phyloP scores from a whole-genome alignment of 2,888 invertebrate species.

The Eupithecia pulchellata region DNA sequence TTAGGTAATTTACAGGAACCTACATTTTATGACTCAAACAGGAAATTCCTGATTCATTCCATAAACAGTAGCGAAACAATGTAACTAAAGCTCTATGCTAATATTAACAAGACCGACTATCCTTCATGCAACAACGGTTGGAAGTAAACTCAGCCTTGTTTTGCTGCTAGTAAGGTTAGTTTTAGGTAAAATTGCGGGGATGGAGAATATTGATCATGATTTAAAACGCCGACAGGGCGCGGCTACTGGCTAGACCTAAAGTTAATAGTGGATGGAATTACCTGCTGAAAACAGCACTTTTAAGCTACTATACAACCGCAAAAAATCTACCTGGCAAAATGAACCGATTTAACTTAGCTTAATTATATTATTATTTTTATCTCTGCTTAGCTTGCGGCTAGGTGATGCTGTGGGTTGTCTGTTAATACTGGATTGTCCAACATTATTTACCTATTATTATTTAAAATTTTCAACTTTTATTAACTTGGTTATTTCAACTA shows the following conservation, averaged over 20 bases:
- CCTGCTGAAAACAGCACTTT: neutral
- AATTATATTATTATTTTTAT: no score
- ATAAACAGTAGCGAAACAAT: conserved; percentile 26
- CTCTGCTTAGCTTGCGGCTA: no score
- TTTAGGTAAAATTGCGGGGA: conserved; percentile 18
- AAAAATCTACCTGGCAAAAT: no score
- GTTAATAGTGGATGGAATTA: conserved; percentile 9
- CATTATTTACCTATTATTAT: no score
- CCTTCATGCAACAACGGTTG: conserved; percentile 14
- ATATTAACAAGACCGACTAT: conserved; percentile 29
- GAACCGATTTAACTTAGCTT: no score
- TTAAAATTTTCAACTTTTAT: no score
- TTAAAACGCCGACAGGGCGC: conserved; percentile 29
- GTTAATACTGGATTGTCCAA: no score
- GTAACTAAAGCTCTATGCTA: conserved; percentile 26
- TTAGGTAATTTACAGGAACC: neutral
- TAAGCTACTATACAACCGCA: no score
- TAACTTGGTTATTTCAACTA: no score
- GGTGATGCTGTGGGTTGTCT: no score
- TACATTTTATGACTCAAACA: neutral
- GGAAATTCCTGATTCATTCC: conserved; percentile 36
- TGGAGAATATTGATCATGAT: conserved; percentile 39
- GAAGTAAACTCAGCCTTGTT: conserved; percentile 28
- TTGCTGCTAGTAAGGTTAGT: conserved; percentile 5
- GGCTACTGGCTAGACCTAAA: conserved; percentile 35